Percentiles rank a stretch among this genome's conserved stretches.
These are phyloP conservation scores for Glaucidium brasilianum DNA, from an alignment of 2,113 vertebrate genomes.

Conservation along the genomic window DNA sequence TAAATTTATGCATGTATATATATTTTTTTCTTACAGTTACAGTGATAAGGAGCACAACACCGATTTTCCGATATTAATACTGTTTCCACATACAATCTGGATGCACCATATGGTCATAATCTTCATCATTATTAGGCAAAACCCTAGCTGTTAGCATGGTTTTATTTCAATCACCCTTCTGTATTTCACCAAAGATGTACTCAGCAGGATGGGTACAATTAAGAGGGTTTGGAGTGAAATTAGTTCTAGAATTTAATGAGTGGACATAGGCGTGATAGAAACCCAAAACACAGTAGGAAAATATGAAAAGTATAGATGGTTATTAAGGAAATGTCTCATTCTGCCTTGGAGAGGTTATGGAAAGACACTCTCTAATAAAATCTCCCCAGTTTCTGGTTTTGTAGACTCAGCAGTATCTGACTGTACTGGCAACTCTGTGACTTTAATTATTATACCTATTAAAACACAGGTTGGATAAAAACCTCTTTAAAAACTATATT, in stretches of 20 bases:
- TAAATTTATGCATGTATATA: not conserved
- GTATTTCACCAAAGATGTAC: not conserved
- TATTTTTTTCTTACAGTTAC: not conserved
- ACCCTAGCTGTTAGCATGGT: not conserved
- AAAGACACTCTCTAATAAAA: not conserved
- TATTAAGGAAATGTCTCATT: not conserved
- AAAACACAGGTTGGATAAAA: not conserved
- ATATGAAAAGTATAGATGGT: not conserved
- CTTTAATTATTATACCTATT: not conserved
- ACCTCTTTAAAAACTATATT: not conserved
- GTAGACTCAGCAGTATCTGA: not conserved
- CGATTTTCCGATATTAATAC: not conserved
- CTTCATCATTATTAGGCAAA: not conserved
- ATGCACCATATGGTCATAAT: not conserved
- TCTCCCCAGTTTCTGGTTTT: not conserved
- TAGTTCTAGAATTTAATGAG: not conserved
- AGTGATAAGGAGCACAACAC: not conserved
- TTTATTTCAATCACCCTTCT: not conserved
- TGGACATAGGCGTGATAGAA: not conserved
- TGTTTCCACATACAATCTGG: not conserved
- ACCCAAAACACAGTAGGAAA: not conserved
- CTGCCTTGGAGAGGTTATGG: not conserved
- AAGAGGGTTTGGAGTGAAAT: not conserved
- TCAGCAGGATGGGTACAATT: not conserved
- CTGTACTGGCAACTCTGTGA: not conserved